Conservation (phyloP, 2,797 vertebrate species). For the Poecilia velifera region DNA sequence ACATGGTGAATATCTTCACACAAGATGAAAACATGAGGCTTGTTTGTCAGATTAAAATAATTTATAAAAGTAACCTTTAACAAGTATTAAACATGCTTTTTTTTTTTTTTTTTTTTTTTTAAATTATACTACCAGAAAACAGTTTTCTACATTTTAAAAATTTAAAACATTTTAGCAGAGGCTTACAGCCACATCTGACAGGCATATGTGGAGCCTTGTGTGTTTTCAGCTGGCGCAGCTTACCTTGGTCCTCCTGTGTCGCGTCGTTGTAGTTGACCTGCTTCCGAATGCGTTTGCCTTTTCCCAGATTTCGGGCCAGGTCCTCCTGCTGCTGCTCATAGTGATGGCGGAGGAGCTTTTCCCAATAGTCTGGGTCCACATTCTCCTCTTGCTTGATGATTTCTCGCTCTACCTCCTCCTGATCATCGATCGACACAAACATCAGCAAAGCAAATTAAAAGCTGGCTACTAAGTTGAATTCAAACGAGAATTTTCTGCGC, state of each 20-base stretch:
- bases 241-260: constrained; percentile 99
- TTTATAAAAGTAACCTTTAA: not conserved
- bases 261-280: constrained; percentile 99
- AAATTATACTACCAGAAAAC: not conserved
- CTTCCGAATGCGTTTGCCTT: constrained; percentile 97
- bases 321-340: constrained; percentile 99
- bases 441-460: not conserved
- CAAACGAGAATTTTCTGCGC: too few species aligned
- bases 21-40: not conserved
- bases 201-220: not conserved
- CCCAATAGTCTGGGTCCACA: constrained; percentile 98
- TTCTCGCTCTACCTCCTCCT: constrained; percentile 98
- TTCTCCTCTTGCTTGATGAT: constrained; percentile 99
- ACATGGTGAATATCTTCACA: not conserved
- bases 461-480: not conserved
- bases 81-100: not conserved
- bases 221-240: constrained; percentile 1
- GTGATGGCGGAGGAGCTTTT: constrained; percentile 96
- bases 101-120: not conserved
- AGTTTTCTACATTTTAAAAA: not conserved
- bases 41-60: not conserved
- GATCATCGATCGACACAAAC: constrained; percentile 2
- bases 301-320: constrained; percentile 94
- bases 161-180: not conserved
- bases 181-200: not conserved